Evolutionary conservation across 2,888 invertebrate genomes (phyloP).

Genomic region (Panorpa germanica): DNA sequence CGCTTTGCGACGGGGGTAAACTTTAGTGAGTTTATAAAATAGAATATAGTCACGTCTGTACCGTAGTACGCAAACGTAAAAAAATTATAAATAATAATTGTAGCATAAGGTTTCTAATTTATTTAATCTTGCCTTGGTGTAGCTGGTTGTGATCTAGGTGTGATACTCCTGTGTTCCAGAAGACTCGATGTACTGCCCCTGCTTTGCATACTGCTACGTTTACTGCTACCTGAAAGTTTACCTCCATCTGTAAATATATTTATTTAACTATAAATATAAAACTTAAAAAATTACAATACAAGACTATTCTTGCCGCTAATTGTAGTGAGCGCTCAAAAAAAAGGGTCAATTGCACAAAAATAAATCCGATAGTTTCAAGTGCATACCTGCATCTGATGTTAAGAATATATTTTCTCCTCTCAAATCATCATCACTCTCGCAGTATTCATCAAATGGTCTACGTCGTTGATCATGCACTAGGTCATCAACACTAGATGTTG

Average conservation of each 20-base stretch:
- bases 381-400: conserved; percentile 48
- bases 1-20: no score
- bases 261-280: conserved; percentile 13
- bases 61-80: no score
- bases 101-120: neutral
- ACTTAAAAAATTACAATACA: conserved; percentile 1
- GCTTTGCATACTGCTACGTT: conserved; percentile 80
- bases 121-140: conserved; percentile 48
- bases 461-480: conserved; percentile 31
- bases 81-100: no score
- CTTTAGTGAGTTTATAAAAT: no score
- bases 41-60: no score
- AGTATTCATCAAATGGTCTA: conserved; percentile 51
- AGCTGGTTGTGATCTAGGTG: conserved; percentile 79
- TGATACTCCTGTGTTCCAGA: conserved; percentile 62
- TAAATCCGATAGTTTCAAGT: conserved; percentile 2
- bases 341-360: neutral
- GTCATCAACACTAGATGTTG: conserved; percentile 15
- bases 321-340: neutral
- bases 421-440: conserved; percentile 81
- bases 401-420: conserved; percentile 73
- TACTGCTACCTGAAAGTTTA: conserved; percentile 61
- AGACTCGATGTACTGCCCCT: conserved; percentile 80
- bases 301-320: neutral
- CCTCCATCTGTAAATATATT: conserved; percentile 57